Evolutionary conservation across 2,797 vertebrate genomes (phyloP), one percentile per base, ranked within the genome.

Genomic region (Hipposideros larvatus): DNA sequence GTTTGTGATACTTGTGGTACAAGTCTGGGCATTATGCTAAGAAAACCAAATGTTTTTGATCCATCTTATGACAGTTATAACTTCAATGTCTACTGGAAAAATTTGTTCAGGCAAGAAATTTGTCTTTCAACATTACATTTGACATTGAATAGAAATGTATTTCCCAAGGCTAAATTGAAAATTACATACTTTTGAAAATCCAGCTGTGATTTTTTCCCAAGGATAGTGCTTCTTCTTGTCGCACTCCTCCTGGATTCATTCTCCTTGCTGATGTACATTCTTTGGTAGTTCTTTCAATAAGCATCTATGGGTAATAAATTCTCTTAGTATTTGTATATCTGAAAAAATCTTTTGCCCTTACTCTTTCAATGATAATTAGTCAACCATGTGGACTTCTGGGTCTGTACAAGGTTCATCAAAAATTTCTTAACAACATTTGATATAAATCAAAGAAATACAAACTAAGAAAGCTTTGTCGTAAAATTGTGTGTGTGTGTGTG

Each of bases 21-120:
- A 96, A 91, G 97, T 95, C 92, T 91, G 41, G 87, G 71, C 97
- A 94, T 92, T 90, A 91, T 63, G 26, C 80, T 78, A 84, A 91
- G 86, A 91, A 84, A 87, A 87, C 15, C 37, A 79, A 96, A 82
- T 57, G n/a, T 75, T 95, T 96, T 90, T 85, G 3, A 28, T 84
- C 22, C 3, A 5, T 85, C 75, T 96, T 78, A 83, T 92, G 59
- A 97, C 48, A 71, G 63, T 84, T 83, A 55, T 73, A 95, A 92
- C 87, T 87, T 97, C 59, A 66, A 24, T 65, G 68, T 90, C 93
- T 93, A 53, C 78, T 78, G 82, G 68, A 92, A 94, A 97, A 79
- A 53, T 24, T 83, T 95, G n/a, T 70, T 91, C 86, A 96, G 65
- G 31, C 34, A 93, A 88, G 71, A 91, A 37, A 91, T 94, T 95